Conservation (phyloP, 2,113 vertebrate species). For the Ramphastos sulfuratus region DNA sequence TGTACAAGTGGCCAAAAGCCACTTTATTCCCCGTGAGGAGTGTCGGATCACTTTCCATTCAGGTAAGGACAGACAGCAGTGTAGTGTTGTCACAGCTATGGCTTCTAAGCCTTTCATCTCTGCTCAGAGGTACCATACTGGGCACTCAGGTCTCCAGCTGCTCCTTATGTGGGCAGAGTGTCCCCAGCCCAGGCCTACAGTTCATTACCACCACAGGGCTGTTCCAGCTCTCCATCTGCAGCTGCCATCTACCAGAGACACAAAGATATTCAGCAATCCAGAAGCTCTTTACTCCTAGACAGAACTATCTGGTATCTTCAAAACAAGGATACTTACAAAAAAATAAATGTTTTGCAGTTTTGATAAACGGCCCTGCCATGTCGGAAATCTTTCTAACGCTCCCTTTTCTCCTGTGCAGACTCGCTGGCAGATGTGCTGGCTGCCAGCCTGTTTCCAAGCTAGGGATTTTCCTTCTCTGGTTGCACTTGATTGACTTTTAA, state of each 20-base stretch:
- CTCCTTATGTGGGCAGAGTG: not conserved
- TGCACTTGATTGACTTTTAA: not conserved
- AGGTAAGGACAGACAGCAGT: conserved; percentile 60
- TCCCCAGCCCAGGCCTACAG: accelerated
- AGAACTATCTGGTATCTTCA: not conserved
- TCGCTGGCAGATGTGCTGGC: not conserved
- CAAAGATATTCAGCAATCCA: not conserved
- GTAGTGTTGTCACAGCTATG: not conserved
- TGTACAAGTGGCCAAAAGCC: conserved; percentile 68
- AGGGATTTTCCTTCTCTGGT: not conserved
- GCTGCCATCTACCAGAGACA: not conserved
- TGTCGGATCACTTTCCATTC: conserved; percentile 74
- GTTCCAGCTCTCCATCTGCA: not conserved
- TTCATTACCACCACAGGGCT: not conserved
- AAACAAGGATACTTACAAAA: not conserved
- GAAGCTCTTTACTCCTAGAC: not conserved
- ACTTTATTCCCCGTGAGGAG: conserved; percentile 72
- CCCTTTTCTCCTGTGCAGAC: not conserved
- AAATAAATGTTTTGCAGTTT: not conserved
- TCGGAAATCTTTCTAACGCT: not conserved
- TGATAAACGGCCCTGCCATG: not conserved
- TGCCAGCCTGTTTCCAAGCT: not conserved
- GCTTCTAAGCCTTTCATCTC: not conserved
- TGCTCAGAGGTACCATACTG: not conserved
- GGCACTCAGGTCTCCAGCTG: not conserved